Evolutionary conservation across 2,797 vertebrate species (phyloP).

Genomic region (Gallinago nigripennis): DNA sequence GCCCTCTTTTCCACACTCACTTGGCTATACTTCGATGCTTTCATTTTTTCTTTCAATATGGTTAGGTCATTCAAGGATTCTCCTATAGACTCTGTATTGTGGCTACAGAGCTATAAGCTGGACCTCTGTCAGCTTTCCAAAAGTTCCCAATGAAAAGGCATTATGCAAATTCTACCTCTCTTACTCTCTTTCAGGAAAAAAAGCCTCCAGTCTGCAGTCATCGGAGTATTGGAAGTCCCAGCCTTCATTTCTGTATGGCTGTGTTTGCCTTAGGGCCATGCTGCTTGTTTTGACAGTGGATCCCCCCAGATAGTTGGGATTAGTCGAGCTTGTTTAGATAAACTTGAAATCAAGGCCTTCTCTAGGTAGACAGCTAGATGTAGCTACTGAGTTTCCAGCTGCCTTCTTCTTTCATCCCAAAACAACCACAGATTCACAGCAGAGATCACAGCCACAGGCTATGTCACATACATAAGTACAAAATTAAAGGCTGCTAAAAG

Average conservation of each 20-base stretch:
- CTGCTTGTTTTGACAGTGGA: constrained; percentile 99
- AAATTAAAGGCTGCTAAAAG: constrained; percentile 86
- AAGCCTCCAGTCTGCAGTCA: constrained; percentile 83
- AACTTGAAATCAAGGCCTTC: constrained; percentile 92
- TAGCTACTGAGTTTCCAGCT: constrained; percentile 94
- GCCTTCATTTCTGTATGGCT: constrained; percentile 92
- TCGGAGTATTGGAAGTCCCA: constrained; percentile 85
- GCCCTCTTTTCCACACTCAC: constrained; percentile 86
- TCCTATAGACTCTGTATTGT: constrained; percentile 88
- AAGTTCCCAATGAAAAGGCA: constrained; percentile 96
- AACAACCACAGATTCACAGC: constrained; percentile 87
- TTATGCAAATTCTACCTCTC: constrained; percentile 95
- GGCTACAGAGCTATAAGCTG: constrained; percentile 87
- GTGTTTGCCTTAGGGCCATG: constrained; percentile 97
- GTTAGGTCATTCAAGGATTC: constrained; percentile 89
- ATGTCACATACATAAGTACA: constrained; percentile 87
- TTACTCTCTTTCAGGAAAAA: constrained; percentile 80
- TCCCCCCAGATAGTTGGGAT: constrained; percentile 99
- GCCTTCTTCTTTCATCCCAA: constrained; percentile 94
- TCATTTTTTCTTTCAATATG: constrained; percentile 87
- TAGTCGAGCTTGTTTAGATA: constrained; percentile 99
- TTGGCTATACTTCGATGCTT: constrained; percentile 85
- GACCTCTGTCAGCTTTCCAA: constrained; percentile 92
- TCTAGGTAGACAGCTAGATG: constrained; percentile 92
- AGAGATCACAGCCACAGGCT: constrained; percentile 91